Conservation (phyloP, 2,888 invertebrate species). For the Scaptomyza parva region DNA sequence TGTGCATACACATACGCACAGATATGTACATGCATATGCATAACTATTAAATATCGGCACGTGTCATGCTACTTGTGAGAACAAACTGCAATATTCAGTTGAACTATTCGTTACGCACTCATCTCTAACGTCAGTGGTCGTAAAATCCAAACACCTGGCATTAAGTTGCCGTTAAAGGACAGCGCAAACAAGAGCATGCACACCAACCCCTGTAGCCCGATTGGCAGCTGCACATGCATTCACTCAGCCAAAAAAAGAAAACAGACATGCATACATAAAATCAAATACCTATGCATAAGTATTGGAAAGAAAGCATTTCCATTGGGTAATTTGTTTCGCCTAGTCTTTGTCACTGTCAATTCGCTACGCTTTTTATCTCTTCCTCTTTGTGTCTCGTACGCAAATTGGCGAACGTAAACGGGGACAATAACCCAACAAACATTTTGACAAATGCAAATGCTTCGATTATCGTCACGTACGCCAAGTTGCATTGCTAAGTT, state of each 20-base stretch:
- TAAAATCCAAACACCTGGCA: conserved; percentile 55
- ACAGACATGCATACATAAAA: not conserved
- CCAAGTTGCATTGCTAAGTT: conserved; percentile 46
- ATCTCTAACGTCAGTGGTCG: conserved; percentile 27
- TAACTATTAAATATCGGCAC: conserved; percentile 34
- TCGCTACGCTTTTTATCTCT: conserved; percentile 44
- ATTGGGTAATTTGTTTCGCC: conserved; percentile 39
- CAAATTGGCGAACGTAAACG: conserved; percentile 70
- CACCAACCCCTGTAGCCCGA: conserved; percentile 16
- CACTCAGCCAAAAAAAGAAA: conserved; percentile 20
- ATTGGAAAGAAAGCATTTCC: conserved; percentile 59
- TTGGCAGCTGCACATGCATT: conserved; percentile 45
- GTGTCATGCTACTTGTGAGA: conserved; percentile 36
- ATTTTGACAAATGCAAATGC: conserved; percentile 52
- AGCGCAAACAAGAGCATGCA: conserved; percentile 38
- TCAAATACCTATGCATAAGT: conserved; percentile 16
- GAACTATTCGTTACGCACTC: conserved; percentile 21
- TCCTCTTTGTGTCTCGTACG: conserved; percentile 62
- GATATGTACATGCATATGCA: conserved; percentile 2
- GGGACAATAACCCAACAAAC: conserved; percentile 72
- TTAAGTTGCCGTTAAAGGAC: conserved; percentile 54
- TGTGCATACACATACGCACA: not conserved
- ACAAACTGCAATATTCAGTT: not conserved
- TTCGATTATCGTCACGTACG: conserved; percentile 63
- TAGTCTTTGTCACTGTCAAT: conserved; percentile 37